Percentiles rank a stretch among this genome's conserved stretches.
Conservation (phyloP, 2,888 invertebrate genomes). For the Macrophya alboannulata region DNA sequence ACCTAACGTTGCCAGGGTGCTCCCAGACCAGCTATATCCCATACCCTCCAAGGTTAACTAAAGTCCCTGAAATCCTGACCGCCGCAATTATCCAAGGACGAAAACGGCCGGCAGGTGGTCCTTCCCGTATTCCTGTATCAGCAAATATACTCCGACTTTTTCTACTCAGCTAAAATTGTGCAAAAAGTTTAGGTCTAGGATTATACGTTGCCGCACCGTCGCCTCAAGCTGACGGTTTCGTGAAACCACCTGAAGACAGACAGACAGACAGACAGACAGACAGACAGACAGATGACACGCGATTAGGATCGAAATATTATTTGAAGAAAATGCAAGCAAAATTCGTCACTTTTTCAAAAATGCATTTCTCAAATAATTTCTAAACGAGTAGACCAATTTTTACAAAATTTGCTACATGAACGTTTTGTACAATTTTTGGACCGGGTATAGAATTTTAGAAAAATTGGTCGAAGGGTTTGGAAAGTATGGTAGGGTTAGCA, state of each 20-base stretch:
- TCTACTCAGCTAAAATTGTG: conserved; percentile 59
- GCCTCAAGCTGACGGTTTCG: conserved; percentile 54
- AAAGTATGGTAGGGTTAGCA: too few species aligned
- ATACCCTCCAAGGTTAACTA: conserved; percentile 15
- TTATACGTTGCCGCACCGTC: conserved; percentile 63
- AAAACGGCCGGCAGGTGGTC: conserved; percentile 74
- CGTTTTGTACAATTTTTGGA: neutral
- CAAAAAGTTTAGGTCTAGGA: conserved; percentile 76
- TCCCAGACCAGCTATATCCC: neutral
- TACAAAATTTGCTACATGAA: neutral
- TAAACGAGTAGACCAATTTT: neutral
- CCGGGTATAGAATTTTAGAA: neutral
- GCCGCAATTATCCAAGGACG: conserved; percentile 76
- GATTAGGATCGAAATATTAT: neutral
- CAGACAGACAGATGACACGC: neutral
- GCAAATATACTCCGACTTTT: conserved; percentile 66
- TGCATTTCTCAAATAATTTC: neutral
- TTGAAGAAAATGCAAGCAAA: neutral
- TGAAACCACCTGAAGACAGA: neutral
- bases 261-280: too few species aligned
- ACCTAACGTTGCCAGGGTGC: conserved; percentile 51
- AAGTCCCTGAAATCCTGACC: conserved; percentile 61
- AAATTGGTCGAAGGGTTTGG: neutral
- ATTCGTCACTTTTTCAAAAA: neutral
- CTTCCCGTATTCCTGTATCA: conserved; percentile 66